Evolutionary conservation across 1,140 invertebrate genomes (phyloP).

Genomic region (Papilio aristodemus): DNA sequence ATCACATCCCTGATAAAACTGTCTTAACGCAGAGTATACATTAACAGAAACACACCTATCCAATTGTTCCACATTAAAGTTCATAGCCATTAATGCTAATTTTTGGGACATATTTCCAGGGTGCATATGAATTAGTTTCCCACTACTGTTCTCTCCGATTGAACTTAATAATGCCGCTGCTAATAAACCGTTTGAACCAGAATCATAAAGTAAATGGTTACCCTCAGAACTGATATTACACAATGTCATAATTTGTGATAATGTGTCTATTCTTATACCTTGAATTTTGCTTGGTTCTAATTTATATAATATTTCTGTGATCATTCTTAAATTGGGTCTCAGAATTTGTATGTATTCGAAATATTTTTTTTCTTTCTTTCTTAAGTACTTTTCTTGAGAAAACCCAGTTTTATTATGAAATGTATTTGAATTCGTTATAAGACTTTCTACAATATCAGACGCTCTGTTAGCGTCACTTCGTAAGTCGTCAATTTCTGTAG

Average conservation of each 20-base stretch:
- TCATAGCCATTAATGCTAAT: conserved; percentile 88
- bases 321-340: conserved; percentile 86
- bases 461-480: conserved; percentile 87
- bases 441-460: conserved; percentile 90
- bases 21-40: conserved; percentile 86
- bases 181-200: conserved; percentile 90
- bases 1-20: conserved; percentile 82
- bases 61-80: conserved; percentile 85
- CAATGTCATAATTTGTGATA: conserved; percentile 92
- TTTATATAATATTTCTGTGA: conserved; percentile 90
- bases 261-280: conserved; percentile 90
- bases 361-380: conserved; percentile 96
- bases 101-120: conserved; percentile 89
- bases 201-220: conserved; percentile 92
- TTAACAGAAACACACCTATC: conserved; percentile 86
- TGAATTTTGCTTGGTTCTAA: conserved; percentile 89
- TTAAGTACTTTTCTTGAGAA: conserved; percentile 96
- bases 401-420: conserved; percentile 94
- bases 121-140: conserved; percentile 88
- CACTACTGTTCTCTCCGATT: conserved; percentile 83
- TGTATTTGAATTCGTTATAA: conserved; percentile 94
- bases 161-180: conserved; percentile 89
- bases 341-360: conserved; percentile 88
- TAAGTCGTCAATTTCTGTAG: conserved; percentile 89
- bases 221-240: conserved; percentile 89